These are phyloP conservation scores for Venustaconcha ellipsiformis DNA, from an alignment of 1,140 invertebrate genomes.

Conservation along the genomic window DNA sequence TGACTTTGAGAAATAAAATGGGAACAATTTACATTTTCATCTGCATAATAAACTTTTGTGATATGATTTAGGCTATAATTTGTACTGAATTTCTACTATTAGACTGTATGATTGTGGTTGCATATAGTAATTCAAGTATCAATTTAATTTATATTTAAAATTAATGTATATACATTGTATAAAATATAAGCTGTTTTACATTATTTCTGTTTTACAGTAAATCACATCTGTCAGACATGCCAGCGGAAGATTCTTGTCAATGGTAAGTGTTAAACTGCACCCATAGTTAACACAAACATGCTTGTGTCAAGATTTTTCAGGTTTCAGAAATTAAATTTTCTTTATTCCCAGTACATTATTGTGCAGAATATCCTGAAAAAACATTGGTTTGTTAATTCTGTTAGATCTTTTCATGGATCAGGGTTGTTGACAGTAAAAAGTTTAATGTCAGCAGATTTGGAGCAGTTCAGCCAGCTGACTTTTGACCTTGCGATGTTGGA, in stretches of 20 bases:
- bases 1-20: too few relatives aligned
- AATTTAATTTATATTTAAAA: not conserved
- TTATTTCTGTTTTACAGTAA: slow-evolving; percentile 73
- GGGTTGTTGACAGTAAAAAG: not conserved
- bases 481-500: too few relatives aligned
- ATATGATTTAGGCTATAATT: not conserved
- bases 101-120: not conserved
- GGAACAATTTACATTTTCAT: not conserved
- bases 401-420: not conserved
- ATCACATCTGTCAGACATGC: slow-evolving; percentile 82
- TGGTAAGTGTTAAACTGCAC: slow-evolving; percentile 68
- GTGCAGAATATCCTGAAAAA: not conserved
- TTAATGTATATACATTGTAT: not conserved
- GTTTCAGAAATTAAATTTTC: not conserved
- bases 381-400: not conserved
- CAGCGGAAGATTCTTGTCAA: slow-evolving; percentile 79
- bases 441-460: too few relatives aligned
- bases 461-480: too few relatives aligned
- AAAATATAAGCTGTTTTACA: not conserved
- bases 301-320: not conserved
- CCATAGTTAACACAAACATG: not conserved
- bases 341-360: not conserved
- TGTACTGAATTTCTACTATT: not conserved
- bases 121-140: not conserved
- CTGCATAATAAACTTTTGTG: not conserved